Percentiles rank a stretch among this genome's conserved stretches.
phyloP scores from a whole-genome alignment of 1,140 invertebrate species.

The Stegodyphus dumicola region DNA sequence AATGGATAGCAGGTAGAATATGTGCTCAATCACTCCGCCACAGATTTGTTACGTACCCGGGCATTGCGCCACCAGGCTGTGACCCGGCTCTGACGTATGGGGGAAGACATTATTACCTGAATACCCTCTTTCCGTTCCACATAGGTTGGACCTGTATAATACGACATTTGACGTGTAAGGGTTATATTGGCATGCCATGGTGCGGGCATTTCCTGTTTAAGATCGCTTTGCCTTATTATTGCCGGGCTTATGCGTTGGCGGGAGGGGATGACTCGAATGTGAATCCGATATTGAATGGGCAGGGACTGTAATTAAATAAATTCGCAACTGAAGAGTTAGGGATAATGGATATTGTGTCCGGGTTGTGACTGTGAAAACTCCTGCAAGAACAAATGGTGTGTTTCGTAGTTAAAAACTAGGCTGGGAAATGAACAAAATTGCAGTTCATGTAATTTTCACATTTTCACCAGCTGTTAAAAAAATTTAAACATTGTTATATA shows the following conservation, averaged over 20 bases:
- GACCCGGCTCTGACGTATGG: slow-evolving; percentile 47
- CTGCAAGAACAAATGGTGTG: no score
- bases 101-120: slow-evolving; percentile 41
- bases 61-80: slow-evolving; percentile 53
- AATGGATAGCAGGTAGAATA: slow-evolving; percentile 60
- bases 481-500: no score
- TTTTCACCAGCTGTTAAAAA: no score
- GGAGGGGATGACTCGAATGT: slow-evolving; percentile 10
- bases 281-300: slow-evolving; percentile 33
- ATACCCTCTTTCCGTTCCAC: slow-evolving; percentile 40
- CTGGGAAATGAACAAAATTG: no score
- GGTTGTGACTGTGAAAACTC: no score
- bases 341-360: no score
- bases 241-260: slow-evolving; percentile 6
- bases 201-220: slow-evolving; percentile 46
- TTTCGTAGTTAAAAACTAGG: no score
- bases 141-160: slow-evolving; percentile 31
- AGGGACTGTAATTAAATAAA: slow-evolving; percentile 46
- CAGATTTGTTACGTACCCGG: slow-evolving; percentile 60
- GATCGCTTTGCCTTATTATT: slow-evolving; percentile 46
- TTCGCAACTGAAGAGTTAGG: slow-evolving; percentile 9
- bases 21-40: slow-evolving; percentile 61
- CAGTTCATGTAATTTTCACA: no score
- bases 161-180: background rate
- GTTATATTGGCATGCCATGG: slow-evolving; percentile 44